Conservation (phyloP, 2,113 vertebrate species). For the Cebus imitator region DNA sequence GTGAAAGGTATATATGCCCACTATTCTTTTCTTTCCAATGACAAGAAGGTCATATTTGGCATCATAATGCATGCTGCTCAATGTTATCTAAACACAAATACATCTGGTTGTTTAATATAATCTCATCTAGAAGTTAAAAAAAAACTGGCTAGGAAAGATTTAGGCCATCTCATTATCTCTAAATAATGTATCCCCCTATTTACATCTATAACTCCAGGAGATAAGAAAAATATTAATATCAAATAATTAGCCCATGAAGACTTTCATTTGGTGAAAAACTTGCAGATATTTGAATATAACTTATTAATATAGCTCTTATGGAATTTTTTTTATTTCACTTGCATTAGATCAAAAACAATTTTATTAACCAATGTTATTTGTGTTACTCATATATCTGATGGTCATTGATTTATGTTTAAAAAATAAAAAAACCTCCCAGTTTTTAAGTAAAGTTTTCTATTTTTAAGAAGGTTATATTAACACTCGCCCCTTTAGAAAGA, state of each 20-base stretch:
- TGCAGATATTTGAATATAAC: not conserved
- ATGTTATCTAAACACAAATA: not conserved
- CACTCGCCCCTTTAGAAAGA: not conserved
- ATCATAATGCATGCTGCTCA: not conserved
- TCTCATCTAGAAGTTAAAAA: not conserved
- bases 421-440: not conserved
- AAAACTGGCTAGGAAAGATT: not conserved
- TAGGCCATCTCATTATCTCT: not conserved
- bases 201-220: not conserved
- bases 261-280: not conserved
- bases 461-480: not conserved
- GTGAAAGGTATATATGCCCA: not conserved
- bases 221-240: not conserved
- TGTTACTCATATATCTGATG: not conserved
- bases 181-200: not conserved
- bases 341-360: not conserved
- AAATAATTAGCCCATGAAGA: not conserved
- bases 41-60: not conserved
- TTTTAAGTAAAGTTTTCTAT: not conserved
- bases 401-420: not conserved
- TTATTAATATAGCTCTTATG: not conserved
- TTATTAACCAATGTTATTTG: not conserved
- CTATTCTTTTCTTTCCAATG: not conserved
- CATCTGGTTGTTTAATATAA: not conserved
- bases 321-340: not conserved